Evolutionary conservation across 2,888 invertebrate genomes (phyloP).

Genomic region (Xestoiulus laeticollis): DNA sequence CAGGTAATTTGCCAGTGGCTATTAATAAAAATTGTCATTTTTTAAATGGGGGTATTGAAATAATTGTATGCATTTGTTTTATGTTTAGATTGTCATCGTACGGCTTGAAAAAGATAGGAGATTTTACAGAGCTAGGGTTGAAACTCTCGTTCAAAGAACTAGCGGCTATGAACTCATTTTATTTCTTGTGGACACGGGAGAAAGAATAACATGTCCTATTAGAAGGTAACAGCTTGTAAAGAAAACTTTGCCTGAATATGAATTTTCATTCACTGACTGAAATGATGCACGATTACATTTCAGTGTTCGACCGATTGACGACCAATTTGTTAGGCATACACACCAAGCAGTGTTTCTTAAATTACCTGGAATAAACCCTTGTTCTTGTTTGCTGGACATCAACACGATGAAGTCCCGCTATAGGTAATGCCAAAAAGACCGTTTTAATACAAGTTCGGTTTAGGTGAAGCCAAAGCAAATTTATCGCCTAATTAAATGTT

Average conservation of each 20-base stretch:
- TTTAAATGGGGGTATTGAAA: neutral
- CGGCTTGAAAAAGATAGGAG: constrained; percentile 34
- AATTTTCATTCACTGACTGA: neutral
- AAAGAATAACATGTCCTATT: neutral
- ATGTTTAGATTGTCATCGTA: neutral
- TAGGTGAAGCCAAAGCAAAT: neutral
- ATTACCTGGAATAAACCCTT: constrained; percentile 20
- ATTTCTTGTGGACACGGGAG: constrained; percentile 28
- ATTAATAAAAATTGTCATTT: too few species aligned
- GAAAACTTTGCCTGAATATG: neutral
- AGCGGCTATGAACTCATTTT: neutral
- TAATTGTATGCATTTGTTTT: neutral
- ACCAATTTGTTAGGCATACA: neutral
- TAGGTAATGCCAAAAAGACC: neutral
- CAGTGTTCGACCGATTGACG: neutral
- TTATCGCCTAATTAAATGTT: neutral
- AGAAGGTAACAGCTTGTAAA: neutral
- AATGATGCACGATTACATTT: neutral
- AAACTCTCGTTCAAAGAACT: neutral
- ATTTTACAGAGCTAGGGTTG: neutral
- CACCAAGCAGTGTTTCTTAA: neutral
- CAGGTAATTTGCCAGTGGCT: neutral
- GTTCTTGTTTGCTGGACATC: neutral
- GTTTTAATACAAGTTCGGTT: too few species aligned
- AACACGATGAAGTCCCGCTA: neutral